These are phyloP conservation scores for Varecia variegata DNA, from an alignment of 2,797 vertebrate species.

Conservation along the genomic window DNA sequence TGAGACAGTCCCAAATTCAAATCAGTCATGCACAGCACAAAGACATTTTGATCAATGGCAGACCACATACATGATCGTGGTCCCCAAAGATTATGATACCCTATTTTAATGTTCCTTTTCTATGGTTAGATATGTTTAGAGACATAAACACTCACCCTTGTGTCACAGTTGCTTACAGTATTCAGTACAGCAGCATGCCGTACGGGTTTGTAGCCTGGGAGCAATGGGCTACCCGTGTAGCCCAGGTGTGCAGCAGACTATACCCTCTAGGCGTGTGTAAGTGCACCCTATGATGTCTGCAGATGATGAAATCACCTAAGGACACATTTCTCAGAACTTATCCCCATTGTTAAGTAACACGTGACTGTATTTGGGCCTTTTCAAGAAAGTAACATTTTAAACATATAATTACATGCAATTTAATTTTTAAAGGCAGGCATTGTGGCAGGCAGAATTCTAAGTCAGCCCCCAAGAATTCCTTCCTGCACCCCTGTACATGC, in stretches of 20 bases:
- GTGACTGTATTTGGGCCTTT: neutral
- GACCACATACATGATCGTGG: neutral
- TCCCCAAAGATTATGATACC: neutral
- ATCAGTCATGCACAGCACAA: neutral
- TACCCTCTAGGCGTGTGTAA: neutral
- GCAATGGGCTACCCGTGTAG: neutral
- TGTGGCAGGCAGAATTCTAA: neutral
- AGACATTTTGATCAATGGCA: neutral
- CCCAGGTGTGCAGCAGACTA: neutral
- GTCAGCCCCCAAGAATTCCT: neutral
- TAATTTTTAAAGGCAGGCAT: neutral
- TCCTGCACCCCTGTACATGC: accelerated
- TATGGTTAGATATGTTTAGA: neutral
- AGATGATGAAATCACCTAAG: neutral
- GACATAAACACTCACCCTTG: neutral
- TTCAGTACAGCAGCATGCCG: neutral
- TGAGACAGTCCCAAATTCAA: neutral
- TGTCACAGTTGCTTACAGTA: neutral
- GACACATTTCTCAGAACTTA: neutral
- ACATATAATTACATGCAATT: neutral
- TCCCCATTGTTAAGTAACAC: neutral
- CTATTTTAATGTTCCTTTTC: neutral
- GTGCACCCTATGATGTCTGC: neutral
- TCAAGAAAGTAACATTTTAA: neutral
- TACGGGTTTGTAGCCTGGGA: neutral